A percentile compares a stretch with the other conserved stretches of the same genome.
Evolutionary conservation across 2,113 vertebrate genomes (phyloP).

Genomic region (Pterocles burchelli): DNA sequence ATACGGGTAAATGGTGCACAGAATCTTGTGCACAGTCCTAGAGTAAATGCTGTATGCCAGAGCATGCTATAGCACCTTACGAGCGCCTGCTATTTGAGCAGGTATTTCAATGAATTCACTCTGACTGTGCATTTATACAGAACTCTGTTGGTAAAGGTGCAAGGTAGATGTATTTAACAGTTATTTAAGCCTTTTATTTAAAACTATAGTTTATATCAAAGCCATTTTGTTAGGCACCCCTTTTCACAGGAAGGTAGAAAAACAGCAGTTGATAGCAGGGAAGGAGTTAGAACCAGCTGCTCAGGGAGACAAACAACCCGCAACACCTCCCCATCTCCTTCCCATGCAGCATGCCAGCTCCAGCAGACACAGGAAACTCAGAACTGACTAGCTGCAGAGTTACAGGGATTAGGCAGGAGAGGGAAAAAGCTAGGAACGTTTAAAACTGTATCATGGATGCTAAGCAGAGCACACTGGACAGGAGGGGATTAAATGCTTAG

Average conservation of each 20-base stretch:
- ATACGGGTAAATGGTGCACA: neutral
- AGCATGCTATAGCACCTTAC: neutral
- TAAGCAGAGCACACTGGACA: constrained; percentile 14
- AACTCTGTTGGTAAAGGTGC: neutral
- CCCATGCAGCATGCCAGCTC: neutral
- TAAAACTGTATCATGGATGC: constrained; percentile 5
- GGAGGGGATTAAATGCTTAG: constrained; percentile 64
- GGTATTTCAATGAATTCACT: neutral
- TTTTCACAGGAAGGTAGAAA: neutral
- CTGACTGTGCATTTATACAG: neutral
- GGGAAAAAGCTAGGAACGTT: neutral
- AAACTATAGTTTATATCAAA: neutral
- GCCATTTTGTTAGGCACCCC: neutral
- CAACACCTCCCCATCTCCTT: neutral
- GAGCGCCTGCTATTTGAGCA: neutral
- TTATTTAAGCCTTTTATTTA: neutral
- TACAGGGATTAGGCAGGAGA: constrained; percentile 3
- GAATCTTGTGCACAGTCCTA: neutral
- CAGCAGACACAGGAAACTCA: neutral
- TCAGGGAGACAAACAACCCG: neutral
- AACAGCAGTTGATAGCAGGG: neutral
- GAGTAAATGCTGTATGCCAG: neutral
- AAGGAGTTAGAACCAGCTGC: neutral
- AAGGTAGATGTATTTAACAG: neutral
- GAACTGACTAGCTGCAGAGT: neutral